phyloP scores from a whole-genome alignment of 2,113 vertebrate species.

The Peromyscus polionotus region DNA sequence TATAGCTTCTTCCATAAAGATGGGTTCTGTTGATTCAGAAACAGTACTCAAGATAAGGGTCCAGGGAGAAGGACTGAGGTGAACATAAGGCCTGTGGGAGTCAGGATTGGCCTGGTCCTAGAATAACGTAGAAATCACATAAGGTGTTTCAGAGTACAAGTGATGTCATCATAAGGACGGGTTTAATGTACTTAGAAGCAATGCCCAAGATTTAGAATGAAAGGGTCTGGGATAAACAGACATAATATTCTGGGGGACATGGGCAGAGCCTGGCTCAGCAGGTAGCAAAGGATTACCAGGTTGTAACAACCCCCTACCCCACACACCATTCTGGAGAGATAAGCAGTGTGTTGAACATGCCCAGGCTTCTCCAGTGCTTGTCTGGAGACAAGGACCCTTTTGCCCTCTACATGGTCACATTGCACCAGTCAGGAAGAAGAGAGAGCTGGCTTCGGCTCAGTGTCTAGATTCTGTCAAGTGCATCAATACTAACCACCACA shows the following conservation, averaged over 20 bases:
- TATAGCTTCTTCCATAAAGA: background rate
- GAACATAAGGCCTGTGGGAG: background rate
- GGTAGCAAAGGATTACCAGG: background rate
- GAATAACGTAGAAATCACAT: background rate
- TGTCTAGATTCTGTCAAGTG: background rate
- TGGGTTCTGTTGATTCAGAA: background rate
- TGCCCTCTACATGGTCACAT: too few relatives aligned
- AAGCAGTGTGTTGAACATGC: background rate
- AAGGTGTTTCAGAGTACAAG: background rate
- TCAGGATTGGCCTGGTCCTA: background rate
- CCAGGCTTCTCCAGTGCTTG: background rate
- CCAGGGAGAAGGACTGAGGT: background rate
- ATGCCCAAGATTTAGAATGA: background rate
- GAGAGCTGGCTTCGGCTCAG: background rate
- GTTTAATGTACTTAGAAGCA: background rate
- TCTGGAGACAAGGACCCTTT: background rate
- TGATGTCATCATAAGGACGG: background rate
- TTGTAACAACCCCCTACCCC: too few relatives aligned
- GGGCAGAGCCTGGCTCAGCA: background rate
- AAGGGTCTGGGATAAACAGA: background rate
- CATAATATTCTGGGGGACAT: background rate
- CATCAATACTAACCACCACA: background rate
- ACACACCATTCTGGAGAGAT: background rate
- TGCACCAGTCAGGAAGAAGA: background rate
- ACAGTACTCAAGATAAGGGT: background rate